Evolutionary conservation across 2,888 invertebrate species (phyloP), one percentile per base, ranked within the genome.

Genomic region (Leucophenga maculata): DNA sequence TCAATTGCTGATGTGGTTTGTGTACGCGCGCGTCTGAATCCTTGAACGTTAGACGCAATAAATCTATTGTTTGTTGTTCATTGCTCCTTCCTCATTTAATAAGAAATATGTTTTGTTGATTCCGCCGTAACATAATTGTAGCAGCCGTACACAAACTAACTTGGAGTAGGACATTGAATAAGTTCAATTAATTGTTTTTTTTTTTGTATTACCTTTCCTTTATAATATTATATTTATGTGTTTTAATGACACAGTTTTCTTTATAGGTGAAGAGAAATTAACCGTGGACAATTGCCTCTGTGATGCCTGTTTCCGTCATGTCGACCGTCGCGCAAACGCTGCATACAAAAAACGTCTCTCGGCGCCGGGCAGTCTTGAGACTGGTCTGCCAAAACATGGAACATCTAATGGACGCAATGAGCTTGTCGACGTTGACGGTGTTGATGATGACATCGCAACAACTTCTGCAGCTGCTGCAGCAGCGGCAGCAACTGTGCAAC

Each of bases 251-350:
- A 18, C 26, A 31, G 18, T 22, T 22, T 69, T 60, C 68, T 48
- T 48, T 73, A 32, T 69, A 94, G 93, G 93, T 78, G 95, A 95
- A 84, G 93, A 94, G 87, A 94, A 95, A 85, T 89, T 95, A 68
- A 94, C 94, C 0, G 92, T 93, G 73, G 95, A 95, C 88, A 95
- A 95, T 66, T 96, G 96, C 78, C 90, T 96, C 20, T 96, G 96
- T 87, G 95, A 95, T 87, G 95, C 95, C 11, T 96, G 96, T 85
- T 95, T 94, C 88, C 92, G 95, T 0, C 94, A 95, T 85, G 94
- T 96, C 66, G 95, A 95, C 88, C 91, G 95, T 65, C 94, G 94
- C 77, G 94, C 94, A 65, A 93, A 93, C 89, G 92, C 91, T 0
- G 92, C 92, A 0, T 93, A 93, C 86, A 90, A 91, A 74, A 93